These are phyloP conservation scores for Andrena chrysosceles DNA, from an alignment of 2,888 invertebrate species.

Conservation along the genomic window DNA sequence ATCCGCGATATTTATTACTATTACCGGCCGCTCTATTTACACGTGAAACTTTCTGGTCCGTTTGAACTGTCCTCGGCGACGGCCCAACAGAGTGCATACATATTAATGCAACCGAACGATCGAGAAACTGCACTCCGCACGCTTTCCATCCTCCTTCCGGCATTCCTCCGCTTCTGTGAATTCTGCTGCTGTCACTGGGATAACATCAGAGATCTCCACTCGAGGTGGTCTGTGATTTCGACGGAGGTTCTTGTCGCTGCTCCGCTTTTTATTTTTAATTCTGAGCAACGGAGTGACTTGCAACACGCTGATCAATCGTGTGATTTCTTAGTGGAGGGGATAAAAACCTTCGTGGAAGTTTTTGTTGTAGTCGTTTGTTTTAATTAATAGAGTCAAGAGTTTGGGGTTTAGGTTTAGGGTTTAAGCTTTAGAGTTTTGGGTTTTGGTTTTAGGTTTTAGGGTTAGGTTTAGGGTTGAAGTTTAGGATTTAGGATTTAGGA, in stretches of 20 bases:
- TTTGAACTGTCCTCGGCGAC: conserved; percentile 25
- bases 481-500: no score
- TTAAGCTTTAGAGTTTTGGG: no score
- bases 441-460: no score
- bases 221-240: not conserved
- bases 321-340: no score
- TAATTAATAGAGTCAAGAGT: no score
- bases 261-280: not conserved
- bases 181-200: not conserved
- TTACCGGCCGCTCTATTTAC: conserved; percentile 59
- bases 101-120: conserved; percentile 50
- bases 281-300: no score
- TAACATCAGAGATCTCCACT: not conserved
- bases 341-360: no score
- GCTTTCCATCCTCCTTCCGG: not conserved
- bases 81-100: conserved; percentile 33
- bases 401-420: no score
- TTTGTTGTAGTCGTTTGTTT: no score
- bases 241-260: not conserved
- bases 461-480: no score
- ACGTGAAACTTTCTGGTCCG: conserved; percentile 54
- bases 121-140: conserved; percentile 9
- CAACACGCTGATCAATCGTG: no score
- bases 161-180: not conserved
- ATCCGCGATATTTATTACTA: conserved; percentile 71